Evolutionary conservation across 2,113 vertebrate species (phyloP).

Genomic region (Dissostichus mawsoni): DNA sequence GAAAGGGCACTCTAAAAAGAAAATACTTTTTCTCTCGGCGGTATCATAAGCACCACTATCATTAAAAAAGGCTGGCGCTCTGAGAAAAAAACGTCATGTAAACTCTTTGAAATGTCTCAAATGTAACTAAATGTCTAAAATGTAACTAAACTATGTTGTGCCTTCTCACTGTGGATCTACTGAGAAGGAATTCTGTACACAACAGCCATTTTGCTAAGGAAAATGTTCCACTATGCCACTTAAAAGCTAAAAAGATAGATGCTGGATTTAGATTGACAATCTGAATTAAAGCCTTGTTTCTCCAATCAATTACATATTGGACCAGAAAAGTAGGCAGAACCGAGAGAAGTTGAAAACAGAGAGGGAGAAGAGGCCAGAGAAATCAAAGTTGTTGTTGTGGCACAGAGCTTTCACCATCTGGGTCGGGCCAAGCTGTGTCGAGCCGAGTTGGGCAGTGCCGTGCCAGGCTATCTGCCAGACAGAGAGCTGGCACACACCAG

Average conservation of each 20-base stretch:
- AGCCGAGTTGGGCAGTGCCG: constrained; percentile 73
- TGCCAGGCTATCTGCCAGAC: constrained; percentile 80
- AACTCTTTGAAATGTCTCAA: not conserved
- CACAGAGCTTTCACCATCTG: constrained; percentile 79
- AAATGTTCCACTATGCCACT: constrained; percentile 11
- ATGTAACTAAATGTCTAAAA: not conserved
- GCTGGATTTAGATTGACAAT: constrained; percentile 46
- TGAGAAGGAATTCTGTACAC: constrained; percentile 9
- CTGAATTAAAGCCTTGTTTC: constrained; percentile 58
- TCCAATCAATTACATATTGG: constrained; percentile 50
- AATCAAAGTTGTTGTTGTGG: constrained; percentile 78
- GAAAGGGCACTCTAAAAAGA: too few relatives aligned
- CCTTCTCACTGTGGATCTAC: not conserved
- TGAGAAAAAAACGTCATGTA: too few relatives aligned
- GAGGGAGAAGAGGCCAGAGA: constrained; percentile 56
- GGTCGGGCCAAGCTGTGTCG: constrained; percentile 75
- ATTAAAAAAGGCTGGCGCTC: too few relatives aligned
- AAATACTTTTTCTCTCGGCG: too few relatives aligned
- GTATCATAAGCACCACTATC: too few relatives aligned
- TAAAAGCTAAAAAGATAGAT: constrained; percentile 18
- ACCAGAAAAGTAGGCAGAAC: constrained; percentile 38
- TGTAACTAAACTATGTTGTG: not conserved
- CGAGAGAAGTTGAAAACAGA: constrained; percentile 48
- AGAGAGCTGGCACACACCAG: constrained; percentile 78
- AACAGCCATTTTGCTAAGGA: constrained; percentile 13